phyloP scores from a whole-genome alignment of 2,113 vertebrate genomes.

The Strigops habroptila region DNA sequence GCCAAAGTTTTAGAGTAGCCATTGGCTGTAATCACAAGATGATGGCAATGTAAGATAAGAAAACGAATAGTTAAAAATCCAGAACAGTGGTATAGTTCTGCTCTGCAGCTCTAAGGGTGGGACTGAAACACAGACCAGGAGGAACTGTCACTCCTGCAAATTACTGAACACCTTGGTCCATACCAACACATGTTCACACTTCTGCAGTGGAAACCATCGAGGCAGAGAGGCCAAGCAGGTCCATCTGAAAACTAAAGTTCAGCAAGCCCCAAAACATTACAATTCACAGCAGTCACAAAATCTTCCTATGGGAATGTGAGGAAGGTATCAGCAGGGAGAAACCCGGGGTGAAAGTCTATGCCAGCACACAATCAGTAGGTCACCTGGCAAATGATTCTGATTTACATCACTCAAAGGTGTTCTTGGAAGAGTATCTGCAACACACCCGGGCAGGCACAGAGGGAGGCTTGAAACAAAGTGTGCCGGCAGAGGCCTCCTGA shows the following conservation, averaged over 20 bases:
- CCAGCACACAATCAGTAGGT: not conserved
- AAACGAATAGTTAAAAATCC: not conserved
- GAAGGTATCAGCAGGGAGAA: not conserved
- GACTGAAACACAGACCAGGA: not conserved
- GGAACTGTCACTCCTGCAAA: not conserved
- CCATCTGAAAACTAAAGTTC: not conserved
- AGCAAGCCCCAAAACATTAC: not conserved
- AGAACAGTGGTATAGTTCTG: not conserved
- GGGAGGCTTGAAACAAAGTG: not conserved
- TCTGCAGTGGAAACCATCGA: not conserved
- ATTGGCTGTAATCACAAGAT: not conserved
- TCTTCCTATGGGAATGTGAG: accelerated
- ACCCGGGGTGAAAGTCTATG: not conserved
- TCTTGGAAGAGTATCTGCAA: not conserved
- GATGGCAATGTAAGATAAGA: not conserved
- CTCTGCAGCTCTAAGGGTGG: not conserved
- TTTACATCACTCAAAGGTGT: not conserved
- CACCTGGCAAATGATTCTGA: not conserved
- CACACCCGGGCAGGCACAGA: not conserved
- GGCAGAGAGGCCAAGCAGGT: not conserved
- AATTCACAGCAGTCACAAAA: not conserved
- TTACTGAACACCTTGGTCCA: not conserved
- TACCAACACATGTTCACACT: not conserved
- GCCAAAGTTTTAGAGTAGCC: not conserved
- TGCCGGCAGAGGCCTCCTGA: not conserved